phyloP scores from a whole-genome alignment of 1,140 invertebrate genomes.

The Delia radicum region DNA sequence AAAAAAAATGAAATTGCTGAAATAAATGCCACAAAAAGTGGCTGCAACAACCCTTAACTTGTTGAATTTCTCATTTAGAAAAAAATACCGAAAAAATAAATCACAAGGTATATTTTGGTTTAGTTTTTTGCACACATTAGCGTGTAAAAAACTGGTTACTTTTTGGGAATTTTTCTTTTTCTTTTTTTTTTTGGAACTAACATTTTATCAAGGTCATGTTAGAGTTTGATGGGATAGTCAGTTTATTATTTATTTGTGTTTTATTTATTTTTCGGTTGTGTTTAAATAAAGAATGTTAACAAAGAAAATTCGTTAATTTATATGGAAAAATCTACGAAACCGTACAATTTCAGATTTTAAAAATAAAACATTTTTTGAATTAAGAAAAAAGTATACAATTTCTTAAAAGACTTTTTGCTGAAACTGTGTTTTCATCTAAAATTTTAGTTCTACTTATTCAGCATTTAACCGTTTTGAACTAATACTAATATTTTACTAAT shows the following conservation, averaged over 20 bases:
- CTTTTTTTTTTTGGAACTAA: not conserved
- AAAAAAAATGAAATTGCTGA: no score
- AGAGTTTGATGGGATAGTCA: slow-evolving; percentile 7
- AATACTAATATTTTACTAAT: no score
- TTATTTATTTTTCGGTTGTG: not conserved
- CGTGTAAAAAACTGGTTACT: slow-evolving; percentile 15
- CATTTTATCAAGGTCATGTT: slow-evolving; percentile 12
- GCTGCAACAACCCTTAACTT: slow-evolving; percentile 26
- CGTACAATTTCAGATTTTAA: no score
- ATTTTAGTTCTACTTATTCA: no score
- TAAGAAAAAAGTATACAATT: no score
- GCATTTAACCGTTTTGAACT: no score
- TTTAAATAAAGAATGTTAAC: no score
- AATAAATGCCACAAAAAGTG: slow-evolving; percentile 18
- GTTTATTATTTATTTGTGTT: not conserved
- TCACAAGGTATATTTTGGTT: slow-evolving; percentile 31
- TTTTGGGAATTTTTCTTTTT: not conserved
- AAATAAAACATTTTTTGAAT: no score
- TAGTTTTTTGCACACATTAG: slow-evolving; percentile 32
- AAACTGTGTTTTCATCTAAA: no score
- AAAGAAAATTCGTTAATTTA: no score
- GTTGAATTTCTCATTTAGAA: slow-evolving; percentile 19
- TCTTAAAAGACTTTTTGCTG: no score
- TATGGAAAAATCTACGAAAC: no score
- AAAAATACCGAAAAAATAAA: slow-evolving; percentile 26